These are phyloP conservation scores for Cydia amplana DNA, from an alignment of 1,140 invertebrate species.

Conservation along the genomic window DNA sequence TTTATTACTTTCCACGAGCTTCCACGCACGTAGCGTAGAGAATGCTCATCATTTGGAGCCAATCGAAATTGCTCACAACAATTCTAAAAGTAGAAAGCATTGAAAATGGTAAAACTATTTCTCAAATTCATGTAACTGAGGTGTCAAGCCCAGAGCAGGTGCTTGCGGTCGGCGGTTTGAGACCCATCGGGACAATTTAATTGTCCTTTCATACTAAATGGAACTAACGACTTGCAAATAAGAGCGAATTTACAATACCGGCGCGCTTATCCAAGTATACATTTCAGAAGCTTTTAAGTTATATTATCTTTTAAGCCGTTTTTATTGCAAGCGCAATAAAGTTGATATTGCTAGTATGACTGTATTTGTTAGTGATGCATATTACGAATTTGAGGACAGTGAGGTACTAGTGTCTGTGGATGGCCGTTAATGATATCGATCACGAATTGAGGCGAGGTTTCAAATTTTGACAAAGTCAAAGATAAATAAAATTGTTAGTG, in stretches of 20 bases:
- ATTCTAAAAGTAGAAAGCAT: conserved; percentile 33
- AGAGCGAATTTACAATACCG: neutral
- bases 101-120: conserved; percentile 37
- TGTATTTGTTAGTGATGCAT: neutral
- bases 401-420: conserved; percentile 32
- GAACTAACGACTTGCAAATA: conserved; percentile 1
- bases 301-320: conserved; percentile 32
- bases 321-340: conserved; percentile 41
- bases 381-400: conserved; percentile 31
- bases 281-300: conserved; percentile 16
- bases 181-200: conserved; percentile 23
- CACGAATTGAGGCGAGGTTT: neutral
- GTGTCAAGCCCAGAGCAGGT: conserved; percentile 50
- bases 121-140: conserved; percentile 48
- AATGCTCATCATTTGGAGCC: conserved; percentile 20
- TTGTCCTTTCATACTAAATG: neutral
- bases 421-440: conserved; percentile 31
- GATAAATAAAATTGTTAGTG: no score
- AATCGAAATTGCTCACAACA: conserved; percentile 6
- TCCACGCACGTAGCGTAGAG: conserved; percentile 38
- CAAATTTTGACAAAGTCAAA: no score
- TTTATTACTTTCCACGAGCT: neutral
- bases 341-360: conserved; percentile 36
- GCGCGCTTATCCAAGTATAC: neutral
- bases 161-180: conserved; percentile 52